Evolutionary conservation across 2,113 vertebrate genomes (phyloP).

Genomic region (Microcebus tavaratra): DNA sequence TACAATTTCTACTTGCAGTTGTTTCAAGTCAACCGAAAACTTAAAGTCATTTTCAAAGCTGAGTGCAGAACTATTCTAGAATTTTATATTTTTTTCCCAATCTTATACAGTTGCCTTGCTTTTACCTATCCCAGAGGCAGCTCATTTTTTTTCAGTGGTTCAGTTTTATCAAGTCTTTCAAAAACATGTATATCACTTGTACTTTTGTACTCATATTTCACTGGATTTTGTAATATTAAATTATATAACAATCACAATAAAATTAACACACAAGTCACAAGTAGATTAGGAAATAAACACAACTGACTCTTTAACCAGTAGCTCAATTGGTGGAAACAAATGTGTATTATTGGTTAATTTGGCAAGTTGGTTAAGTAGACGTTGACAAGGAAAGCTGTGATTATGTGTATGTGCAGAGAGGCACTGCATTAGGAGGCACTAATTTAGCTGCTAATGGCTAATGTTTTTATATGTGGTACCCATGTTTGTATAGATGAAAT

Average conservation of each 20-base stretch:
- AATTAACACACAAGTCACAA: background rate
- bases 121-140: background rate
- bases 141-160: background rate
- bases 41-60: slow-evolving; percentile 12
- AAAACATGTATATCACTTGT: background rate
- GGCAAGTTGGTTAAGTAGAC: background rate
- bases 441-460: background rate
- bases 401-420: background rate
- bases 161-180: background rate
- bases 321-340: background rate
- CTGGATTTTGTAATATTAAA: background rate
- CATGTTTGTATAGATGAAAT: background rate
- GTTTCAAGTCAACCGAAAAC: background rate
- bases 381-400: background rate
- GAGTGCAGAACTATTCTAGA: background rate
- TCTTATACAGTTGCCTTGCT: background rate
- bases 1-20: background rate
- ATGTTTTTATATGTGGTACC: background rate
- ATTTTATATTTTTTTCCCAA: background rate
- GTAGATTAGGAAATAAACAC: background rate
- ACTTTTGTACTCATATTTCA: background rate
- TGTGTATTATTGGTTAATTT: background rate
- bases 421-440: background rate
- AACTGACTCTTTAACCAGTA: background rate
- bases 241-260: background rate